phyloP scores from a whole-genome alignment of 2,113 vertebrate genomes.

The Hiodon alosoides region DNA sequence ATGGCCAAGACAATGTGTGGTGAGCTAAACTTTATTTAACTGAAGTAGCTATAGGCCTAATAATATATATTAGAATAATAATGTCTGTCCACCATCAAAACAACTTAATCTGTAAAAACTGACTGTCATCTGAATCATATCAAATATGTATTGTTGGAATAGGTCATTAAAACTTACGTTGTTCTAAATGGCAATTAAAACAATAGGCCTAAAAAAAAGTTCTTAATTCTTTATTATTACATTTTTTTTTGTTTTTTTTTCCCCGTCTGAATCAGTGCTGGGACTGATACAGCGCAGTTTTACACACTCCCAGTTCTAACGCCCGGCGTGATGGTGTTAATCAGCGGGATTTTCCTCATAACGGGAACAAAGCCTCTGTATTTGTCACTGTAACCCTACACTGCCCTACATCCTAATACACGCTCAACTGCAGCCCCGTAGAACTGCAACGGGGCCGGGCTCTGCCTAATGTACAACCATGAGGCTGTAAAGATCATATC shows the following conservation, averaged over 20 bases:
- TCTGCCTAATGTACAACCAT: no score
- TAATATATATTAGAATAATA: no score
- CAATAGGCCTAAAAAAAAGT: not conserved
- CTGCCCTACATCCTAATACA: not conserved
- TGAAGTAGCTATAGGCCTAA: no score
- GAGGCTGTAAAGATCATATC: conserved; percentile 1
- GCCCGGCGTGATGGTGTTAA: not conserved
- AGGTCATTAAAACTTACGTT: not conserved
- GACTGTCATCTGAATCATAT: not conserved
- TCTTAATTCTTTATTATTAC: no score
- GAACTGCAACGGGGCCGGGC: not conserved
- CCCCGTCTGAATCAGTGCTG: not conserved
- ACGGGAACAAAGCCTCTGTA: conserved; percentile 20
- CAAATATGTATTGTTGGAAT: not conserved
- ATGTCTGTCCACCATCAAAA: no score
- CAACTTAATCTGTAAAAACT: no score
- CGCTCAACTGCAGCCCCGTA: not conserved
- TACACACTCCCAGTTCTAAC: conserved; percentile 4
- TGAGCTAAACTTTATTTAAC: no score
- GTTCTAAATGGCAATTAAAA: not conserved
- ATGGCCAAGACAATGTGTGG: no score
- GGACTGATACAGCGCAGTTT: not conserved
- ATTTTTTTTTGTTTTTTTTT: no score
- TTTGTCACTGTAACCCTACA: not conserved
- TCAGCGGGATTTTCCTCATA: conserved; percentile 18